phyloP scores from a whole-genome alignment of 2,888 invertebrate genomes.

The Cylindroiulus punctatus region DNA sequence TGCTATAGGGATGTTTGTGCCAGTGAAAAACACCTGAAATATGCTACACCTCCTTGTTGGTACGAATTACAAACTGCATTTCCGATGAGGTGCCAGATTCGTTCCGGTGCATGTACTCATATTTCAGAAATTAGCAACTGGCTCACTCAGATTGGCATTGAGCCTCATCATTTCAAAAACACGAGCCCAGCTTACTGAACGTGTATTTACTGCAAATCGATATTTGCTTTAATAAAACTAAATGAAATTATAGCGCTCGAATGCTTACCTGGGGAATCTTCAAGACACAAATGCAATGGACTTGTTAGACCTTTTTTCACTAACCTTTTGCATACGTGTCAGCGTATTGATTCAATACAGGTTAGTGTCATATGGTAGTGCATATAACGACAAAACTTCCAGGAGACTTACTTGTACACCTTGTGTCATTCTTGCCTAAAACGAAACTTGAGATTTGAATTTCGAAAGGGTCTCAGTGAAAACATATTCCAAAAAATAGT shows the following conservation, averaged over 20 bases:
- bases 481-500: too few species aligned
- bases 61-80: constrained; percentile 8
- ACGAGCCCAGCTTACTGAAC: background rate
- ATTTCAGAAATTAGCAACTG: constrained; percentile 31
- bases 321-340: too few species aligned
- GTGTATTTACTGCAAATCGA: background rate
- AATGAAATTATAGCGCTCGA: background rate
- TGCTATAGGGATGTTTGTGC: background rate
- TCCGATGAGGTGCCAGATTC: constrained; percentile 31
- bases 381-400: too few species aligned
- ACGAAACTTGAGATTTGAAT: too few species aligned
- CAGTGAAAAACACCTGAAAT: background rate
- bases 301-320: too few species aligned
- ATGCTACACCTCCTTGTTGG: background rate
- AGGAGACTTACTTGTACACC: too few species aligned
- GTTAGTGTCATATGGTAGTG: too few species aligned
- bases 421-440: too few species aligned
- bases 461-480: too few species aligned
- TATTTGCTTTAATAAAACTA: background rate
- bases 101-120: constrained; percentile 16
- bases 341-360: too few species aligned
- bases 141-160: background rate
- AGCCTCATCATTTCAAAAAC: background rate
- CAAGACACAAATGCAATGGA: background rate
- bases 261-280: constrained; percentile 6